These are phyloP conservation scores for Antheraea pernyi DNA, from an alignment of 1,140 invertebrate species.

Conservation along the genomic window DNA sequence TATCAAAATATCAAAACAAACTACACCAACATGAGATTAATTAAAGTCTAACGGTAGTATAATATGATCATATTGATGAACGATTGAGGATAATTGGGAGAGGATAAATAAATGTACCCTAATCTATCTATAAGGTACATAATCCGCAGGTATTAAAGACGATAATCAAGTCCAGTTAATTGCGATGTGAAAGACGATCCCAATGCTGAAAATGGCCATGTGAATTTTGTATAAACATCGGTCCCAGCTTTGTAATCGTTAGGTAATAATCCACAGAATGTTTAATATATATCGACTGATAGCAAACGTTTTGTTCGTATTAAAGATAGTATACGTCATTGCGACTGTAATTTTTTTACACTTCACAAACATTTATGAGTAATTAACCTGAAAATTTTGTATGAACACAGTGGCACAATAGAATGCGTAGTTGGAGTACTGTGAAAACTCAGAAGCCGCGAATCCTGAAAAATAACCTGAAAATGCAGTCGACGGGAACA, in stretches of 20 bases:
- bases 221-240: background rate
- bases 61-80: conserved; percentile 3
- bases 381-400: too few species aligned
- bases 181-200: conserved; percentile 4
- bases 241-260: background rate
- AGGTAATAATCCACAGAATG: background rate
- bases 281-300: too few species aligned
- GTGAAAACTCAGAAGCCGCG: too few species aligned
- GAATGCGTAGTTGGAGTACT: too few species aligned
- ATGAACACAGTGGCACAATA: too few species aligned
- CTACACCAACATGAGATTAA: background rate
- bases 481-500: too few species aligned
- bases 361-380: too few species aligned
- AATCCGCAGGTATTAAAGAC: conserved; percentile 9
- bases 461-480: too few species aligned
- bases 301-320: too few species aligned
- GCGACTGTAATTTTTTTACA: too few species aligned
- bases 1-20: background rate
- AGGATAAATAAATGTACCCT: conserved; percentile 12
- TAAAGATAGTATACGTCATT: too few species aligned
- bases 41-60: background rate
- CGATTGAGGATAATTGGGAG: conserved; percentile 8
- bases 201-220: background rate
- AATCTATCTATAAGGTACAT: conserved; percentile 6
- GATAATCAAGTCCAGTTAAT: conserved; percentile 12